Base-by-base conservation (phyloP, 2,113 vertebrate genomes). In the Mesoclemmys tuberculata region DNA sequence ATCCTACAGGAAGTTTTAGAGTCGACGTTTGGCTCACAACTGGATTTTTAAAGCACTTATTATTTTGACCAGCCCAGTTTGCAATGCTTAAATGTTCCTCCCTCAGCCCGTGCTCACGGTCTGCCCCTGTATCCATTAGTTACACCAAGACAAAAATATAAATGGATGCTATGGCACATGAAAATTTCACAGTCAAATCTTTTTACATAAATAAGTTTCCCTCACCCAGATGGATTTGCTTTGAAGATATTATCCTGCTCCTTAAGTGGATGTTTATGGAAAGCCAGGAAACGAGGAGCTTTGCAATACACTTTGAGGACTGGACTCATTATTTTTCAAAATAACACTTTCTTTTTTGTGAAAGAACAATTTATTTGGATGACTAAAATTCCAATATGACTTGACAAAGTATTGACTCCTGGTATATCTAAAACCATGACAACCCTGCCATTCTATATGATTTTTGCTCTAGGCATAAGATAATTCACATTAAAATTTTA, bases 401-500 rank as follows among this genome's bases (percentile, higher is more conserved):
- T 46, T 89, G 94, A 96, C 82, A 92, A 95, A 96, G 92, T 87
- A 41, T 21, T 68, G 87, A 21, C 77, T 83, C 84, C 68, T 68
- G 31, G 81, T 91, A 68, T 58, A 51, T 94, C 96, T 85, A 91
- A 96, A 95, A 68, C 93, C 93, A 83, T 64, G 18, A 91, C 96
- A 93, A 58, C 61, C 88, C 82, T 88, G 87, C 90, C n/a, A 84
- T 90, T 92, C 95, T 91, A 77, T 68, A 79, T 89, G 82, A 38
- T 84, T 95, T 91, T 95, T 85, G 90, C 96, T 84, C 61, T 78
- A 29, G 90, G 94, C 87, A 0, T 5, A 13, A 75, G 77, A 85
- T 82, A 74, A 96, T 96, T 97, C 95, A 85, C 97, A 95, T 94
- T 13, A 74, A 54, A 1, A 80, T 92, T 92, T 95, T 58, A 91